Base-by-base conservation (phyloP, 1,140 invertebrate species). In the Chrysopa pallens region DNA sequence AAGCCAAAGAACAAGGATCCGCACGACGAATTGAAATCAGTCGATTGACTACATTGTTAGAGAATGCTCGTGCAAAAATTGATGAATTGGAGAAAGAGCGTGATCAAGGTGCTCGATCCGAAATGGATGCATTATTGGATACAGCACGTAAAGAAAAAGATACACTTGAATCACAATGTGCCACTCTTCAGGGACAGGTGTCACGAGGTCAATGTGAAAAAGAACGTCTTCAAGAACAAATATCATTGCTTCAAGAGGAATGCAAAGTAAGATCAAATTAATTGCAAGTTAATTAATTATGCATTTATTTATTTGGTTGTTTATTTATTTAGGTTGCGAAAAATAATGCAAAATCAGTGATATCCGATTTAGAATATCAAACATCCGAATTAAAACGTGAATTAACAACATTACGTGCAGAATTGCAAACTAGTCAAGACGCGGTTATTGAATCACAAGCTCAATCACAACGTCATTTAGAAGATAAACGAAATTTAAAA, bases 291-390 rank as follows among this genome's bases (percentile, higher is more conserved):
- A 46, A 35, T 35, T 35, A 41, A 41, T 33, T n/a, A n/a, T n/a
- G n/a, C n/a, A n/a, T n/a, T 15, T 9, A 27, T 28, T 12, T 11
- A 36, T 14, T 9, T 23, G 39, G 14, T 11, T 39, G 15, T n/a
- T 23, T 38, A 13, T 8, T 29, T 15, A 14, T 54, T 15, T 45
- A 74, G 68, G 67, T 81, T 29, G 74, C 74, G 0, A 73, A 80
- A 50, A 87, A 84, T 50, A 87, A 82, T 59, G 80, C 85, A 9
- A 86, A 87, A 56, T 80, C 76, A 6, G 77, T 79, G 9, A 69
- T 86, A 36, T 75, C 76, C 8, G 81, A 88, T 50, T 59, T 91
- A 39, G 82, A 92, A 55, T 84, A 79, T 51, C 75, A 80, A 46
- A 57, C 82, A 23, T 74, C 82, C 39, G 75, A 80, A 52, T 49